Conservation (phyloP, 2,888 invertebrate genomes). For the Altica lythri region DNA sequence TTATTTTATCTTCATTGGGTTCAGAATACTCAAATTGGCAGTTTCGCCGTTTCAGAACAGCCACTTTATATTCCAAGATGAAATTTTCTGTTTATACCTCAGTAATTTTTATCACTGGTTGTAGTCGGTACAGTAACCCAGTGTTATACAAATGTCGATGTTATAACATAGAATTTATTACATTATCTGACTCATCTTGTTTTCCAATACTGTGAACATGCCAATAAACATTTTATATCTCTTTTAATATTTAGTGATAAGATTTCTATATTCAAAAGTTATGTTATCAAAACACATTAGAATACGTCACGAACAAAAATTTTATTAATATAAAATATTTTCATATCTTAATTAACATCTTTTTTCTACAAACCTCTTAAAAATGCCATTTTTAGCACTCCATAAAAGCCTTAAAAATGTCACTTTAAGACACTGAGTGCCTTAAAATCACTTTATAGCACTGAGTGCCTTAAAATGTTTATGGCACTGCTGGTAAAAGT, state of each 20-base stretch:
- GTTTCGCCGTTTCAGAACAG: slow-evolving; percentile 7
- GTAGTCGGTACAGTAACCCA: slow-evolving; percentile 25
- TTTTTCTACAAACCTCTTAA: too few species aligned
- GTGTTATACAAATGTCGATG: slow-evolving; percentile 20
- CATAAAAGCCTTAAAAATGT: too few species aligned
- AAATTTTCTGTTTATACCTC: slow-evolving; percentile 18
- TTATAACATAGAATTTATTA: slow-evolving; percentile 17
- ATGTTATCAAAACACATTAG: too few species aligned
- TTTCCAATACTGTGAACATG: slow-evolving; percentile 7
- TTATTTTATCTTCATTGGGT: slow-evolving; percentile 5
- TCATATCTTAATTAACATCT: too few species aligned
- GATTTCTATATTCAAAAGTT: too few species aligned
- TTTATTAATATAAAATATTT: too few species aligned
- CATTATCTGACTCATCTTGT: slow-evolving; percentile 17
- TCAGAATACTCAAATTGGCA: slow-evolving; percentile 14
- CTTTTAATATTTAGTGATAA: neutral
- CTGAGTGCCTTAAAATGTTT: too few species aligned
- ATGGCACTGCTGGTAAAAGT: too few species aligned
- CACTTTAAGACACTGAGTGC: too few species aligned
- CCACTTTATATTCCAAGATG: slow-evolving; percentile 24
- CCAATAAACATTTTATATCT: slow-evolving; percentile 10
- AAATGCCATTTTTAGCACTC: too few species aligned
- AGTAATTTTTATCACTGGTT: slow-evolving; percentile 24
- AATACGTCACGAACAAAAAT: too few species aligned
- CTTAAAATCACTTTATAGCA: too few species aligned